Percentiles rank a stretch among this genome's conserved stretches.
These are phyloP conservation scores for Tribolium madens DNA, from an alignment of 1,140 invertebrate genomes.

Conservation along the genomic window DNA sequence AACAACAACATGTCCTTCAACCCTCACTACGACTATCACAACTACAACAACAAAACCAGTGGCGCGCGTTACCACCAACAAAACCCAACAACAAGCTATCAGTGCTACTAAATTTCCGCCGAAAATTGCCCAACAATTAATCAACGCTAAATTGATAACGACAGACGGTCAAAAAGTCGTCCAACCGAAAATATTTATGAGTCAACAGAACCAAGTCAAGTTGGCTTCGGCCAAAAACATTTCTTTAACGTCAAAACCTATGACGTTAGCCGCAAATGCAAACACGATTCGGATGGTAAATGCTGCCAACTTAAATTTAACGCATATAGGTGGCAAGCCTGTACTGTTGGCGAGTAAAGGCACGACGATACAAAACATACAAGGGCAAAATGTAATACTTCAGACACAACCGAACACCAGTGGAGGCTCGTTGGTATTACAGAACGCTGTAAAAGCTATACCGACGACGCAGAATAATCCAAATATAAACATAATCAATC, in stretches of 20 bases:
- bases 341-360: slow-evolving; percentile 72
- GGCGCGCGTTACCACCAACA: slow-evolving; percentile 56
- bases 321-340: slow-evolving; percentile 75
- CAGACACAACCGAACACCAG: slow-evolving; percentile 58
- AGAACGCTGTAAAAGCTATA: slow-evolving; percentile 48
- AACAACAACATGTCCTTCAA: slow-evolving; percentile 56
- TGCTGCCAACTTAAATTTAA: slow-evolving; percentile 67
- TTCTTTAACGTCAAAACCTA: slow-evolving; percentile 47
- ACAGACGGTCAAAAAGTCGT: slow-evolving; percentile 61
- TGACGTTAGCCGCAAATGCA: slow-evolving; percentile 52
- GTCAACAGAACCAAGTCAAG: slow-evolving; percentile 59
- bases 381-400: slow-evolving; percentile 63
- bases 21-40: slow-evolving; percentile 54
- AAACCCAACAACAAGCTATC: slow-evolving; percentile 51
- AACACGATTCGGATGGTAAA: slow-evolving; percentile 70
- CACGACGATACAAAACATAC: slow-evolving; percentile 65
- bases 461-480: slow-evolving; percentile 19
- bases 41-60: slow-evolving; percentile 55
- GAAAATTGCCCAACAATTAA: slow-evolving; percentile 62
- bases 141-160: slow-evolving; percentile 65
- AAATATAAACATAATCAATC: slow-evolving; percentile 58
- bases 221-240: slow-evolving; percentile 50
- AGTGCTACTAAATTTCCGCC: slow-evolving; percentile 54
- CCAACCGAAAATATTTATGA: slow-evolving; percentile 60
- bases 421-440: slow-evolving; percentile 63